Evolutionary conservation across 2,888 invertebrate genomes (phyloP), one percentile per base, ranked within the genome.

Genomic region (Ornithoptera alexandrae): DNA sequence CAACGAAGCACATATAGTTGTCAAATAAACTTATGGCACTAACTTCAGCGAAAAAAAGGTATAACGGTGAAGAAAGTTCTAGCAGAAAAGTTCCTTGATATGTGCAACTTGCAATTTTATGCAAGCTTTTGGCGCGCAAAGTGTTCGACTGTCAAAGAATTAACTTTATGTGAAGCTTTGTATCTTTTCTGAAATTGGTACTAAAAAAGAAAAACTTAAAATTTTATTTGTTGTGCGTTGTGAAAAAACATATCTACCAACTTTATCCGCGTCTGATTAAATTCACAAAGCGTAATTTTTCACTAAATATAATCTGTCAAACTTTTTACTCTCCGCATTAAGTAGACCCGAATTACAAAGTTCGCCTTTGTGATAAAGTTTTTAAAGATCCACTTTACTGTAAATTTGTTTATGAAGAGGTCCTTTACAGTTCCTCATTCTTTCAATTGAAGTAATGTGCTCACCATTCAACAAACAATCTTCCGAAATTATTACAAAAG

Each of bases 361-460:
- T 57, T 68, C 46, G 30, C 36, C 30, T 57, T 68, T 36, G 46
- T 65, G 46, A 42, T 17, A n/a, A 69, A 69, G 20, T 69, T 62
- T 36, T 42, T 61, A n/a, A 61, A 59, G 7, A 30, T 53, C 60
- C 56, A 57, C 62, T 1, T 62, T 46, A 57, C 42, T 30, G 59
- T 64, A 62, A 62, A 62, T 68, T 64, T 22, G 20, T 62, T 59
- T 62, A 56, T 57, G 8, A 57, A 62, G 57, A 60, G 20, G 53
- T 53, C 24, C 24, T 65, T 30, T 24, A 10, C 10, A 39, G 15
- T 58, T 36, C 53, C 20, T 53, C 17, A 17, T 59, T 36, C 57
- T 62, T 62, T 65, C 36, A 58, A 18, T 58, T 61, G 30, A 22
- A 36, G 50, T 68, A 56, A 57, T 56, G 39, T 24, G 15, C 24